phyloP scores from a whole-genome alignment of 2,888 invertebrate species.

The Ditula angustiorana region DNA sequence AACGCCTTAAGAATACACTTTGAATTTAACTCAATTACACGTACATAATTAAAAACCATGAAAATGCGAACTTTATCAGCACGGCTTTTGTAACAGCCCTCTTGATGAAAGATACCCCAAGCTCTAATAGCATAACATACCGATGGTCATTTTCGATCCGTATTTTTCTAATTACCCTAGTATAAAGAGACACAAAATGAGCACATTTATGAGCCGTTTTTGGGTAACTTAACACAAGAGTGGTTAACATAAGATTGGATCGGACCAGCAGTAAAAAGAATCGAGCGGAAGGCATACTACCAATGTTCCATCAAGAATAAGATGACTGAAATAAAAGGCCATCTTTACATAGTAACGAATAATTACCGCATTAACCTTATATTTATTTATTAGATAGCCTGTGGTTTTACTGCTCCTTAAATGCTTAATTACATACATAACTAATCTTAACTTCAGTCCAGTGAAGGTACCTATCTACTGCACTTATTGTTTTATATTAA shows the following conservation, averaged over 20 bases:
- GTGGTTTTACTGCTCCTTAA: not conserved
- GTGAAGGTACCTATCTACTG: constrained; percentile 26
- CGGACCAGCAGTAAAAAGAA: not conserved
- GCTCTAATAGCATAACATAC: too few relatives aligned
- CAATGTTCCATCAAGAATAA: not conserved
- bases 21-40: too few relatives aligned
- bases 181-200: too few relatives aligned
- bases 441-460: constrained; percentile 27
- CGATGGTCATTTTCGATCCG: too few relatives aligned
- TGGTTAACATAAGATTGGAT: not conserved
- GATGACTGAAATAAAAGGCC: not conserved
- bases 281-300: not conserved
- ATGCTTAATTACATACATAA: not conserved
- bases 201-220: too few relatives aligned
- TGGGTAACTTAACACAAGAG: not conserved
- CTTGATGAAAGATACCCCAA: too few relatives aligned
- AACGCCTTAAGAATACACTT: too few relatives aligned
- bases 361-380: too few relatives aligned
- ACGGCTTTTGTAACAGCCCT: too few relatives aligned
- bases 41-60: too few relatives aligned
- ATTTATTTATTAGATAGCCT: not conserved
- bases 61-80: too few relatives aligned
- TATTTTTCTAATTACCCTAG: too few relatives aligned
- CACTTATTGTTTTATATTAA: constrained; percentile 9
- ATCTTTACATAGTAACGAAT: not conserved